phyloP scores from a whole-genome alignment of 2,113 vertebrate genomes.

The Tricholaema leucomelas region DNA sequence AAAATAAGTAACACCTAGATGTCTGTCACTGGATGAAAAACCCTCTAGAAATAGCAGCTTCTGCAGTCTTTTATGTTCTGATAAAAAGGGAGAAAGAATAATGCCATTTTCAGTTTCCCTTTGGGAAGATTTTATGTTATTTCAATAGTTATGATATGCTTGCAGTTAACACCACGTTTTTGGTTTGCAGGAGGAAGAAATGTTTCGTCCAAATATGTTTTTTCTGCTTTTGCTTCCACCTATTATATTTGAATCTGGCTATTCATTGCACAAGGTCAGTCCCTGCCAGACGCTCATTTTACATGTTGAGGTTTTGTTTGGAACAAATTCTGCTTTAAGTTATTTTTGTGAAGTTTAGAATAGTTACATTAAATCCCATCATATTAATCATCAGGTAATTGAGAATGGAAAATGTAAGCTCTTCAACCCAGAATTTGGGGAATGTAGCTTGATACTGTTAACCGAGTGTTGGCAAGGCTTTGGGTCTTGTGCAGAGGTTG shows the following conservation, averaged over 20 bases:
- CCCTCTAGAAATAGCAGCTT: background rate
- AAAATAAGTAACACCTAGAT: background rate
- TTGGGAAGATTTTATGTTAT: background rate
- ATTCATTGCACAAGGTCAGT: slow-evolving; percentile 96
- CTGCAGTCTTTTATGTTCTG: background rate
- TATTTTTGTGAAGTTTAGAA: background rate
- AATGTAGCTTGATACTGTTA: background rate
- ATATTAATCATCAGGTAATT: background rate
- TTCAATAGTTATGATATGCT: background rate
- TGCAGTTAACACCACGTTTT: background rate
- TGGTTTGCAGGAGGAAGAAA: slow-evolving; percentile 92
- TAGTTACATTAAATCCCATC: background rate
- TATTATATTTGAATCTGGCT: slow-evolving; percentile 99
- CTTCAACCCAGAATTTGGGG: background rate
- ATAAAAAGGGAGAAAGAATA: background rate
- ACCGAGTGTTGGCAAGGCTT: background rate
- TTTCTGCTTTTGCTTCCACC: slow-evolving; percentile 96
- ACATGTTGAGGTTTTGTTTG: background rate
- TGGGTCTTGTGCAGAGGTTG: background rate
- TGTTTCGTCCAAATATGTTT: slow-evolving; percentile 99
- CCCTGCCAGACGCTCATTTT: background rate
- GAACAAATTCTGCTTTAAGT: background rate
- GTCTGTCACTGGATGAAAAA: background rate
- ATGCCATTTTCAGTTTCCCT: background rate
- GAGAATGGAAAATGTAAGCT: background rate